phyloP scores from a whole-genome alignment of 1,140 invertebrate genomes.

The Trigoniulus corallinus region DNA sequence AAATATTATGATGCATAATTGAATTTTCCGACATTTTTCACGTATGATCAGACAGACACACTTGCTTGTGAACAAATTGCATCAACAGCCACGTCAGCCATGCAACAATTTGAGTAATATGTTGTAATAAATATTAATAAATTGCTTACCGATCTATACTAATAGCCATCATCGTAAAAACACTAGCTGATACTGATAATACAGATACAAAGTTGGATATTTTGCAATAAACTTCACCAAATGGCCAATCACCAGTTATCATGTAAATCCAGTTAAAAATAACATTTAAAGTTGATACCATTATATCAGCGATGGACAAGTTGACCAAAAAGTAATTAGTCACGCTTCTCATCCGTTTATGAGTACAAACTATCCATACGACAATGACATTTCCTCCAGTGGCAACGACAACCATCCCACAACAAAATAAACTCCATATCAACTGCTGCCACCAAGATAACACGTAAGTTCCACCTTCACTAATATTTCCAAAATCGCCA shows the following conservation, averaged over 20 bases:
- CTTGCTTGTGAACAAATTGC: too few species aligned
- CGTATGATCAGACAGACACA: too few species aligned
- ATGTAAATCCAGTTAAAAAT: constrained; percentile 88
- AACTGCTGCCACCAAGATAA: constrained; percentile 70
- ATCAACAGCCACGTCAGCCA: too few species aligned
- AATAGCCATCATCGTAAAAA: constrained; percentile 91
- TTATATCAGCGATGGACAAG: constrained; percentile 73
- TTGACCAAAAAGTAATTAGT: constrained; percentile 96
- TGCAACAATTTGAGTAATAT: constrained; percentile 77
- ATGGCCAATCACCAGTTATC: constrained; percentile 82
- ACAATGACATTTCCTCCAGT: constrained; percentile 84
- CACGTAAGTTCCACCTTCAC: too few species aligned
- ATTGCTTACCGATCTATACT: constrained; percentile 77
- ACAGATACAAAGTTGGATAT: constrained; percentile 82
- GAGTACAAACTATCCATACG: constrained; percentile 80
- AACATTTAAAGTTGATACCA: constrained; percentile 82
- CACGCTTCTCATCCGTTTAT: constrained; percentile 76
- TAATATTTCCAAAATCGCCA: too few species aligned
- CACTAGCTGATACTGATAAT: constrained; percentile 76
- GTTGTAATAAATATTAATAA: constrained; percentile 59
- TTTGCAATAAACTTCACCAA: constrained; percentile 83
- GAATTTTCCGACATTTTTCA: too few species aligned
- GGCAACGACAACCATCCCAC: constrained; percentile 75
- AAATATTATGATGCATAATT: too few species aligned
- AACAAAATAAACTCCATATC: constrained; percentile 66